A percentile compares a stretch with the other conserved stretches of the same genome.
These are phyloP conservation scores for Paramisgurnus dabryanus DNA, from an alignment of 2,113 vertebrate genomes.

Conservation along the genomic window DNA sequence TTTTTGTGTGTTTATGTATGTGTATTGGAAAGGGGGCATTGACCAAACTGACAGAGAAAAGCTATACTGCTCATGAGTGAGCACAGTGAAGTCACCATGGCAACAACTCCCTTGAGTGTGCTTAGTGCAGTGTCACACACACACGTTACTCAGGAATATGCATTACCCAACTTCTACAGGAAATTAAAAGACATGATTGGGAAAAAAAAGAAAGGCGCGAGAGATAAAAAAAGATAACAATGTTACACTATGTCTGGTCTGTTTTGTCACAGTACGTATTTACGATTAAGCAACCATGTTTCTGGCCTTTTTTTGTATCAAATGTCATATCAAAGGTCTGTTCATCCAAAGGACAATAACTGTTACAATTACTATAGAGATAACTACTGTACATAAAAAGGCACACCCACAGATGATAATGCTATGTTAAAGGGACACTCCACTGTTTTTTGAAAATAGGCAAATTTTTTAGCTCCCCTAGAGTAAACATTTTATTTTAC, in stretches of 20 bases:
- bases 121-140: slow-evolving; percentile 51
- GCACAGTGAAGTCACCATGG: slow-evolving; percentile 68
- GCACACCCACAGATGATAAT: too few relatives aligned
- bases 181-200: slow-evolving; percentile 33
- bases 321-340: too few relatives aligned
- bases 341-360: too few relatives aligned
- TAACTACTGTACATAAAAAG: too few relatives aligned
- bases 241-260: neutral
- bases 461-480: too few relatives aligned
- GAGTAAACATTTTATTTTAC: too few relatives aligned
- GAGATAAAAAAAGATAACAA: neutral
- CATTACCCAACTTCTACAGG: slow-evolving; percentile 28
- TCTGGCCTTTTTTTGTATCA: neutral
- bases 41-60: slow-evolving; percentile 33
- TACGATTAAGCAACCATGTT: neutral
- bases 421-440: too few relatives aligned
- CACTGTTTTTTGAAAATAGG: too few relatives aligned
- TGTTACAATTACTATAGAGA: too few relatives aligned
- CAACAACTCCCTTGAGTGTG: slow-evolving; percentile 67
- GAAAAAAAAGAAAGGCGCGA: neutral
- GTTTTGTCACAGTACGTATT: neutral
- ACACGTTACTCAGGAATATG: slow-evolving; percentile 25
- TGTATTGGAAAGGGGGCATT: neutral
- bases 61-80: slow-evolving; percentile 56
- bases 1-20: slow-evolving; percentile 13